phyloP scores from a whole-genome alignment of 2,113 vertebrate species.

The Pogona vitticeps region DNA sequence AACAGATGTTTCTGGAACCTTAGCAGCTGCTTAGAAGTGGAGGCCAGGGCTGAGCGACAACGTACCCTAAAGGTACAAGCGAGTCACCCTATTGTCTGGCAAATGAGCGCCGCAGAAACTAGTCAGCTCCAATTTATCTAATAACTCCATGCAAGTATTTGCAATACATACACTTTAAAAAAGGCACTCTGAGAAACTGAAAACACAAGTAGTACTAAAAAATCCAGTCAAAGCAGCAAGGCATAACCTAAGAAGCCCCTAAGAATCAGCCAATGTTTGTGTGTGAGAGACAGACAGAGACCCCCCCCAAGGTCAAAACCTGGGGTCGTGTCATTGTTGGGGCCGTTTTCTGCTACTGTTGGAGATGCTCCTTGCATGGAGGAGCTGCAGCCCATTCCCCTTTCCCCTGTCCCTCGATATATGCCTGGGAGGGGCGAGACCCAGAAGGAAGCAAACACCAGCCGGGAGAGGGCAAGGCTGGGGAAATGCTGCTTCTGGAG shows the following conservation, averaged over 20 bases:
- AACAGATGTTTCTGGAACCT: not conserved
- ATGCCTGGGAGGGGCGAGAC: not conserved
- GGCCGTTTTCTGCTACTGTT: not conserved
- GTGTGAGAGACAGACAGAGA: no score
- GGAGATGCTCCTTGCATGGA: no score
- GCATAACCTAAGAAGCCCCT: no score
- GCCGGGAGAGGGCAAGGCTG: not conserved
- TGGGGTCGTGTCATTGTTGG: not conserved
- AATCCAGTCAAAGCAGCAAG: no score
- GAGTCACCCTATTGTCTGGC: not conserved
- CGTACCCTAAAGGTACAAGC: no score
- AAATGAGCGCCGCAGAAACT: no score
- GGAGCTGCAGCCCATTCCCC: no score
- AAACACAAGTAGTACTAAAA: no score
- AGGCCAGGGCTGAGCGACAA: not conserved
- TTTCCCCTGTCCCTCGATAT: not conserved
- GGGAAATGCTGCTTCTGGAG: conserved; percentile 31
- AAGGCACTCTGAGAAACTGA: no score
- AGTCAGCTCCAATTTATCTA: no score
- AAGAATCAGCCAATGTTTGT: not conserved
- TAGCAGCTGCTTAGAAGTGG: not conserved
- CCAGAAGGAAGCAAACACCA: not conserved
- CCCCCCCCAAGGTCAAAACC: not conserved
- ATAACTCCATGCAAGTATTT: no score
- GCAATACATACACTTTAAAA: no score